A percentile compares a stretch with the other conserved stretches of the same genome.
These are phyloP conservation scores for Drosophila pegasa DNA, from an alignment of 2,888 invertebrate genomes.

Conservation along the genomic window DNA sequence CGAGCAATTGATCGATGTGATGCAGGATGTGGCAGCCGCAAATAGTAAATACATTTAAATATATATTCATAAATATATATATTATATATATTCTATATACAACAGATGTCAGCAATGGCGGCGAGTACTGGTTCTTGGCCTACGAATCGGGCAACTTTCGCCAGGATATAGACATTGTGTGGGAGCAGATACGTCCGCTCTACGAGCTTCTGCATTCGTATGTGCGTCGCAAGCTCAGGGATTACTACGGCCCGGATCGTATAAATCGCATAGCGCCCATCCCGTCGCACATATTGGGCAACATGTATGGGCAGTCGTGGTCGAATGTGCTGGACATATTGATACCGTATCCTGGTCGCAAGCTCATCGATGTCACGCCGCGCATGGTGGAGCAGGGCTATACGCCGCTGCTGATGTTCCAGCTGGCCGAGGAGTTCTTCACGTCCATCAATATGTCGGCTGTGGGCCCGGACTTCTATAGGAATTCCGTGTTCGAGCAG, in stretches of 20 bases:
- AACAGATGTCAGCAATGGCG: conserved; percentile 93
- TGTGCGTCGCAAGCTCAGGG: conserved; percentile 92
- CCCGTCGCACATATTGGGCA: conserved; percentile 94
- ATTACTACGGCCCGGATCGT: conserved; percentile 93
- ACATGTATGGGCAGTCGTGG: conserved; percentile 97
- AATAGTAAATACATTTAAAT: conserved; percentile 88
- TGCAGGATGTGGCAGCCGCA: conserved; percentile 91
- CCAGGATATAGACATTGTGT: conserved; percentile 92
- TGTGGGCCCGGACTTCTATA: conserved; percentile 95
- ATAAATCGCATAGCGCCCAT: conserved; percentile 92
- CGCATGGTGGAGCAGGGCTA: conserved; percentile 94
- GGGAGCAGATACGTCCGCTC: conserved; percentile 93
- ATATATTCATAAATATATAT: background rate
- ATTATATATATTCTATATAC: background rate
- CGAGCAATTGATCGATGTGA: conserved; percentile 91
- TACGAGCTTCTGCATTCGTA: conserved; percentile 96
- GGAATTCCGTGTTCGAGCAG: conserved; percentile 92
- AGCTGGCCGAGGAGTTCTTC: conserved; percentile 96
- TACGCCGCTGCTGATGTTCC: conserved; percentile 92
- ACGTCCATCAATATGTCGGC: conserved; percentile 94
- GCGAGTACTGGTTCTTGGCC: conserved; percentile 95
- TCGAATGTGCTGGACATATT: conserved; percentile 92
- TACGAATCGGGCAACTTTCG: conserved; percentile 92
- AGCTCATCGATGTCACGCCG: conserved; percentile 92
- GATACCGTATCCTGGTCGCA: conserved; percentile 94